Base-by-base conservation (phyloP, 2,888 invertebrate genomes). In the Anagyrus pseudococci region DNA sequence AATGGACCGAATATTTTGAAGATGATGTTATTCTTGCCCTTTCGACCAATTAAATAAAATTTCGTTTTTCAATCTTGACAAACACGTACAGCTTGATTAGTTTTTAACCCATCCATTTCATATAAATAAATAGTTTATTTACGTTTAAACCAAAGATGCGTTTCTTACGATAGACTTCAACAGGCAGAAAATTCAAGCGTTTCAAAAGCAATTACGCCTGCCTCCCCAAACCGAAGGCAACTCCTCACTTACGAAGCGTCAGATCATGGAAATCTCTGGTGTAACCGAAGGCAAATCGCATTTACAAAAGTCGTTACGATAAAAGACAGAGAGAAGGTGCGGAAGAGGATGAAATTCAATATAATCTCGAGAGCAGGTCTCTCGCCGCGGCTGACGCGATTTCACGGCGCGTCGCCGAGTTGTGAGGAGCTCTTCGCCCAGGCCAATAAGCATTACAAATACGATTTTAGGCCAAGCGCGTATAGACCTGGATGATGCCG, bases 351-450 rank as follows among this genome's bases (percentile, higher is more conserved):
- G 71, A 71, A 78, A 78, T 79, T 78, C 74, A 75, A 77, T n/a
- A n/a, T 78, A 77, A 77, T 76, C 75, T 58, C 68, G 44, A 67
- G n/a, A 15, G n/a, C 33, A 13, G 15, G 2, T 37, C 33, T 37
- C 33, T 37, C 13, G 13, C 15, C 33, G 2, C 22, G 67, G 69
- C 69, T 79, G 78, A 79, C 71, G 68, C 73, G 76, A 79, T 79
- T 79, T 78, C 70, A 77, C 73, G 74, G 72, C 66, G 73, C 72
- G 73, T 72, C 74, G 71, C 70, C 61, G 68, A 67, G 70, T n/a
- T n/a, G n/a, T n/a, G n/a, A n/a, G n/a, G n/a, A n/a, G 68, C 4
- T 50, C 20, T 2, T 41, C 23, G 37, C 8, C 41, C 7, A n/a
- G 37, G 43, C 46, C 57, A 43, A 53, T 57, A 61, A 64, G 64